Evolutionary conservation across 2,113 vertebrate genomes (phyloP).

Genomic region (Salvelinus alpinus): DNA sequence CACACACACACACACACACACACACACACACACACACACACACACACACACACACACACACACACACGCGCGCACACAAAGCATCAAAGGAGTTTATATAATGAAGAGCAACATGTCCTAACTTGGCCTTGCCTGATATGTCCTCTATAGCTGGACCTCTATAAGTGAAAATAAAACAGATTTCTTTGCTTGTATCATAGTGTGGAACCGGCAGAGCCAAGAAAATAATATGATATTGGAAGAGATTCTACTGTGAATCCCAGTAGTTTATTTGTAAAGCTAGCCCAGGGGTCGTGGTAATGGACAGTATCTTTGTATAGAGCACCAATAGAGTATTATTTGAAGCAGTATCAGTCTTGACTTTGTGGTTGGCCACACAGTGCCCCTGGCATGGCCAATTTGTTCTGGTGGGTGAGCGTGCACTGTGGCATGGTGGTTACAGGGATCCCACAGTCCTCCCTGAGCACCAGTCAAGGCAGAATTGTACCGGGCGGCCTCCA

Average conservation of each 20-base stretch:
- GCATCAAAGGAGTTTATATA: too few relatives aligned
- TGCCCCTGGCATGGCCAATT: conserved; percentile 73
- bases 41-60: too few relatives aligned
- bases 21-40: too few relatives aligned
- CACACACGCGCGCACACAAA: too few relatives aligned
- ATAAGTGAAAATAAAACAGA: conserved; percentile 72
- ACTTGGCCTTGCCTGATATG: too few relatives aligned
- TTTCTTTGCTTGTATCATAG: conserved; percentile 74
- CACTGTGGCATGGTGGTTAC: conserved; percentile 56
- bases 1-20: too few relatives aligned
- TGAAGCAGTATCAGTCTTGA: conserved; percentile 25
- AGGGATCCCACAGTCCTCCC: conserved; percentile 50
- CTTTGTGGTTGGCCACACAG: conserved; percentile 62
- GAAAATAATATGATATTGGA: conserved; percentile 67
- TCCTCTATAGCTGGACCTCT: too few relatives aligned
- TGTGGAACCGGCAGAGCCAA: conserved; percentile 71
- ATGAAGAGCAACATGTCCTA: too few relatives aligned
- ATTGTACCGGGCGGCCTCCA: conserved; percentile 83
- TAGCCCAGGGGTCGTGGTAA: conserved; percentile 73
- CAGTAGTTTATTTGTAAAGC: too few relatives aligned
- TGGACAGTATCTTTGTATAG: conserved; percentile 41
- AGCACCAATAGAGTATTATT: background rate
- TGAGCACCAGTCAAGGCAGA: conserved; percentile 43
- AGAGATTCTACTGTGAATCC: too few relatives aligned
- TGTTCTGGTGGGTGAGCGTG: conserved; percentile 67